phyloP scores from a whole-genome alignment of 2,888 invertebrate species.

The Timema podura region DNA sequence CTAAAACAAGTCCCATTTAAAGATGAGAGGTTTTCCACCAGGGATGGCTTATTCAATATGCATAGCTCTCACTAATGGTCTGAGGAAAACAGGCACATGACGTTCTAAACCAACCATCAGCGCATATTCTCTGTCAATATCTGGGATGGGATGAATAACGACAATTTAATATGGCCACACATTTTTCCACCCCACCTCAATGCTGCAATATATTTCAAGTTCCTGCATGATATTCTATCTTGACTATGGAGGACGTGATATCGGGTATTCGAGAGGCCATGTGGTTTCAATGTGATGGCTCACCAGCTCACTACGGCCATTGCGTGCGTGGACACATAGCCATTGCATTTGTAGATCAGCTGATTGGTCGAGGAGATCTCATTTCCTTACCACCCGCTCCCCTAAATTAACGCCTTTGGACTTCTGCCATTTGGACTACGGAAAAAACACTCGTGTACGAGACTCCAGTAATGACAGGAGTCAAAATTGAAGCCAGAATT shows the following conservation, averaged over 20 bases:
- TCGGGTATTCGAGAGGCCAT: background rate
- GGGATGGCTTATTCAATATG: background rate
- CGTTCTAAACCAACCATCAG: background rate
- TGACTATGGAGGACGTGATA: background rate
- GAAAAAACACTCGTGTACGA: too few species aligned
- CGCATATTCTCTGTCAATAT: background rate
- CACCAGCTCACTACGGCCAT: slow-evolving; percentile 3
- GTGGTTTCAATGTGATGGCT: background rate
- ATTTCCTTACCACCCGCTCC: background rate
- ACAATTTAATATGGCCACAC: background rate
- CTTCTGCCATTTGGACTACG: too few species aligned
- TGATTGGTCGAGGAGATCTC: background rate
- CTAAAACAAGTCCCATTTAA: background rate
- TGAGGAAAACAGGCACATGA: background rate
- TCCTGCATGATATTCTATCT: background rate
- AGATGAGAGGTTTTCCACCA: background rate
- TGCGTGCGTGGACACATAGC: background rate
- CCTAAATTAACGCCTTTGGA: background rate
- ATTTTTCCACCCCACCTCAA: background rate
- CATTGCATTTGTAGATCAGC: background rate
- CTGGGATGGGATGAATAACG: background rate
- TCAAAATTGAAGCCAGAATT: background rate
- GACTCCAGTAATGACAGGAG: too few species aligned
- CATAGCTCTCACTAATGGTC: background rate
- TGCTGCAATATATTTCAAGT: background rate